phyloP scores from a whole-genome alignment of 2,797 vertebrate species.

The Peromyscus eremicus region DNA sequence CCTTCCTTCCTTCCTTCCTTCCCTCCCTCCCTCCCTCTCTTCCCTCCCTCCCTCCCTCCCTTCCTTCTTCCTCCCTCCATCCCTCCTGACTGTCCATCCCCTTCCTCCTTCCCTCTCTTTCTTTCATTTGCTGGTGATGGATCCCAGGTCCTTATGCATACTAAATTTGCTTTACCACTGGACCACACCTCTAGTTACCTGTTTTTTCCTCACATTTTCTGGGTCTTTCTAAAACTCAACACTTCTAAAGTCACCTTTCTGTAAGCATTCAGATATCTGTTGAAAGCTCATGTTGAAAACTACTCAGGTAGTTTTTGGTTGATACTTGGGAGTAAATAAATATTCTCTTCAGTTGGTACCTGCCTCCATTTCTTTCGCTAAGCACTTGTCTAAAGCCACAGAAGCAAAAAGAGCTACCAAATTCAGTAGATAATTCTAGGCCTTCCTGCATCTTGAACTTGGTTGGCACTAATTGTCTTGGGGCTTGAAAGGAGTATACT shows the following conservation, averaged over 20 bases:
- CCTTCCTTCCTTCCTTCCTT: neutral
- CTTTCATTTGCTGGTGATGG: neutral
- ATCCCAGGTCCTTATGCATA: neutral
- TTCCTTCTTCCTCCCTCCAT: rapidly evolving
- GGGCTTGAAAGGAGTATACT: neutral
- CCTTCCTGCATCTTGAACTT: neutral
- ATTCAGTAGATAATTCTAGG: slow-evolving; percentile 12
- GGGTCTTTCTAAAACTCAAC: slow-evolving; percentile 4
- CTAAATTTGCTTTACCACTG: neutral
- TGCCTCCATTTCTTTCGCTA: neutral
- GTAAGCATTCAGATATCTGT: neutral
- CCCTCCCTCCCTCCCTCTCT: neutral
- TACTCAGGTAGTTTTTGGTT: slow-evolving; percentile 5
- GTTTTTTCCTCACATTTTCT: neutral
- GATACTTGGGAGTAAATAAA: neutral
- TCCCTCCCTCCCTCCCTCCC: neutral
- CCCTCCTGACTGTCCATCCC: neutral
- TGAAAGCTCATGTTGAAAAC: neutral
- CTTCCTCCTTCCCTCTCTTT: neutral
- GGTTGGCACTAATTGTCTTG: neutral
- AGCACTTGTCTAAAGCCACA: neutral
- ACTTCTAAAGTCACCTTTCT: neutral
- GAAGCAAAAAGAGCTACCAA: neutral
- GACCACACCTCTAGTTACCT: neutral
- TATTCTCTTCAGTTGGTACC: neutral